phyloP scores from a whole-genome alignment of 2,797 vertebrate genomes.

The Salarias fasciatus region DNA sequence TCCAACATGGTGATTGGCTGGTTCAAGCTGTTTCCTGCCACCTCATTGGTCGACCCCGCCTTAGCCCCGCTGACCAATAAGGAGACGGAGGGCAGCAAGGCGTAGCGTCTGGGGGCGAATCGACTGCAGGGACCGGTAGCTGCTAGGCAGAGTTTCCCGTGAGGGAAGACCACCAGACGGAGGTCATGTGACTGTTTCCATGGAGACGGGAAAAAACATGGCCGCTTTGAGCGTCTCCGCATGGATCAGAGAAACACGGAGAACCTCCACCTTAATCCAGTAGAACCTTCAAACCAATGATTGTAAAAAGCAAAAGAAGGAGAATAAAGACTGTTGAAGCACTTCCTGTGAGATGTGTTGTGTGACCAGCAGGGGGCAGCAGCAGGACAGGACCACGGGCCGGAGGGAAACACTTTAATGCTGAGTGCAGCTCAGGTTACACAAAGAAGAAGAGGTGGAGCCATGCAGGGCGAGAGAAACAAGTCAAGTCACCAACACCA shows the following conservation, averaged over 20 bases:
- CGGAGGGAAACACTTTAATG: conserved; percentile 47
- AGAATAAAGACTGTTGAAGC: too few relatives aligned
- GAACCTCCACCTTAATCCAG: too few relatives aligned
- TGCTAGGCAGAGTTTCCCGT: conserved; percentile 12
- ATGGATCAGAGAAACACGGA: too few relatives aligned
- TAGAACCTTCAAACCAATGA: too few relatives aligned
- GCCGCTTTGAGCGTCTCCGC: too few relatives aligned
- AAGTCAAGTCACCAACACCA: conserved; percentile 53
- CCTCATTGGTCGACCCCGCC: conserved; percentile 95
- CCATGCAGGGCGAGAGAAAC: conserved; percentile 87
- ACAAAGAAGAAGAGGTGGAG: conserved; percentile 76
- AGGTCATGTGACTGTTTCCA: too few relatives aligned
- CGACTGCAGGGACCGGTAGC: conserved; percentile 12
- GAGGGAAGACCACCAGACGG: too few relatives aligned
- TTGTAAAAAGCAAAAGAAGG: too few relatives aligned
- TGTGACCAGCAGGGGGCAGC: too few relatives aligned
- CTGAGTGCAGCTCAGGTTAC: conserved; percentile 82
- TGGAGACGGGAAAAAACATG: too few relatives aligned
- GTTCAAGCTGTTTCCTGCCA: conserved; percentile 98
- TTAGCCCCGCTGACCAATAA: conserved; percentile 95
- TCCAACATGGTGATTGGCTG: conserved; percentile 99
- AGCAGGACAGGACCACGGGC: too few relatives aligned
- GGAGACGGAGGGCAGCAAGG: conserved; percentile 88
- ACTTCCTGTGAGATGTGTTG: too few relatives aligned
- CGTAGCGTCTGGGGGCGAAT: conserved; percentile 72